Conservation (phyloP, 2,113 vertebrate genomes). For the Sus scrofa region T2T-Sscrofa CM000820.6:84363001-84363500, state of each 20-base stretch:
- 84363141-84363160: slow-evolving; percentile 16
- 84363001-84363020: slow-evolving; percentile 42
- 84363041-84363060: slow-evolving; percentile 24
- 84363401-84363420: slow-evolving; percentile 70
- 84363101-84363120: background rate
- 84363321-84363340: slow-evolving; percentile 50
- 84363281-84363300: slow-evolving; percentile 33
- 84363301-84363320: slow-evolving; percentile 10
- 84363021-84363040: slow-evolving; percentile 48
- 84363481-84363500: slow-evolving; percentile 46
- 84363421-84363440: slow-evolving; percentile 78
- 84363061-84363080: slow-evolving; percentile 17
- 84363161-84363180: slow-evolving; percentile 9
- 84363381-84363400: slow-evolving; percentile 28
- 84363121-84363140: slow-evolving; percentile 11
- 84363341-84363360: slow-evolving; percentile 51
- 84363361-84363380: background rate
- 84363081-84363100: slow-evolving; percentile 48
- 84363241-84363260: slow-evolving; percentile 41
- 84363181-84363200: slow-evolving; percentile 64
- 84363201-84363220: slow-evolving; percentile 33
- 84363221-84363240: slow-evolving; percentile 57
- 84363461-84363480: slow-evolving; percentile 44
- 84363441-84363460: slow-evolving; percentile 21
- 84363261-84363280: background rate